Base-by-base conservation (phyloP, 2,888 invertebrate species). In the Platycheirus albimanus region DNA sequence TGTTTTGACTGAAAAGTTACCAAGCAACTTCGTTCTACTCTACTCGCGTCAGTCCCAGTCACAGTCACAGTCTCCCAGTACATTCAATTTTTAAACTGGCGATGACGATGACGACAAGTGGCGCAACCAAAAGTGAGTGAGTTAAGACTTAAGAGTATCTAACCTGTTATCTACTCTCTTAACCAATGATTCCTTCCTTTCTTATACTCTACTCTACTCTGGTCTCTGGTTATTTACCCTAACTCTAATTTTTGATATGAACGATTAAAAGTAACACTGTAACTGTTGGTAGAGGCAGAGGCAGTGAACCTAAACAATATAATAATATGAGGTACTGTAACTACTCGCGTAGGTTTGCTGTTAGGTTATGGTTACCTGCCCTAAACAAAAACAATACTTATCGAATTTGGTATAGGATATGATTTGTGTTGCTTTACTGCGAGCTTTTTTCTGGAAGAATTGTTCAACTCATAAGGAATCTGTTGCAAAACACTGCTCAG, bases 1-100 rank as follows among this genome's bases (percentile, higher is more conserved):
- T 83, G 83, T 83, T 83, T 83, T 83, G 83, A 83, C 83, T 83
- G 72, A 83, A 78, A 83, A 56, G 77, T 83, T 78, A 78, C 83
- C 74, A 83, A 74, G 77, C 83, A 74, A 74, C 72, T 64, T 76
- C 47, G 52, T 74, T 71, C 63, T 58, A 30, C 69, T 71, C 63
- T 61, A 38, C 69, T 67, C 74, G 17, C 63, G 11, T 43, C 75
- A 64, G 66, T 33, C 6, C 11, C 52, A 52, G 33, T 15, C n/a
- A n/a, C n/a, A n/a, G n/a, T n/a, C n/a, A n/a, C n/a, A n/a, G n/a
- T n/a, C n/a, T n/a, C n/a, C 36, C 11, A 61, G 56, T 54, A 81
- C 71, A 71, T 41, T 24, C 63, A 66, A 61, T 24, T n/a, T n/a
- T n/a, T n/a, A n/a, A 33, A 71, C 70, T 76, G 66, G 17, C 64